phyloP scores from a whole-genome alignment of 2,888 invertebrate species.

The Hydrotaea diabolus region DNA sequence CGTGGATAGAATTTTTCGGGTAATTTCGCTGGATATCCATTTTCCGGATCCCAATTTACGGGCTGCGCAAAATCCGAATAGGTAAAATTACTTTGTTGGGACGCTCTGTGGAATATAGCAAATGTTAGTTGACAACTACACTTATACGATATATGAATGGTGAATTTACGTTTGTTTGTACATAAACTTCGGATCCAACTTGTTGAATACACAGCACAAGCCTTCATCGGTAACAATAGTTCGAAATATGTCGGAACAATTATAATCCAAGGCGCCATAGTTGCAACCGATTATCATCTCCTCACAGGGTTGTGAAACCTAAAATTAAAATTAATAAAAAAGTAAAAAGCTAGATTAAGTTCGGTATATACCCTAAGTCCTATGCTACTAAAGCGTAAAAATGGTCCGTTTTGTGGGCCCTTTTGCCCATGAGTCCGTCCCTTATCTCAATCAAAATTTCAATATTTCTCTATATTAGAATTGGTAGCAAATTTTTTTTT shows the following conservation, averaged over 20 bases:
- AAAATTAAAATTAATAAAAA: conserved; percentile 24
- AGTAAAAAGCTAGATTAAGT: too few species aligned
- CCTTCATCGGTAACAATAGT: conserved; percentile 90
- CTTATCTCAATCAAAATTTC: too few species aligned
- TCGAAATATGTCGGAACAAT: conserved; percentile 87
- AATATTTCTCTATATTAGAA: too few species aligned
- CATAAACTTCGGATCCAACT: conserved; percentile 82
- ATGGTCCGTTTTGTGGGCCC: too few species aligned
- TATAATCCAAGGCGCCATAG: conserved; percentile 84
- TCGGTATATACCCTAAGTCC: too few species aligned
- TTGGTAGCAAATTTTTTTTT: too few species aligned
- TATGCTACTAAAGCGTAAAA: too few species aligned
- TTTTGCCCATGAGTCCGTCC: too few species aligned
- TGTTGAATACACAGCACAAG: conserved; percentile 90
- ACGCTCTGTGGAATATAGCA: conserved; percentile 1
- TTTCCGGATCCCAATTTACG: conserved; percentile 88
- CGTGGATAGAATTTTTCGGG: conserved; percentile 83
- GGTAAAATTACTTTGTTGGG: conserved; percentile 27
- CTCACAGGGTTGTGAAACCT: conserved; percentile 88
- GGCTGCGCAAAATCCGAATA: conserved; percentile 53
- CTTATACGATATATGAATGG: background rate
- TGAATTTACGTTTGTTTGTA: conserved; percentile 44
- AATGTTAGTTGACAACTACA: background rate
- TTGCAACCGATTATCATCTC: conserved; percentile 86
- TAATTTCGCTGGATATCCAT: conserved; percentile 83